Evolutionary conservation across 2,888 invertebrate species (phyloP).

Genomic region (Nephrotoma appendiculata): DNA sequence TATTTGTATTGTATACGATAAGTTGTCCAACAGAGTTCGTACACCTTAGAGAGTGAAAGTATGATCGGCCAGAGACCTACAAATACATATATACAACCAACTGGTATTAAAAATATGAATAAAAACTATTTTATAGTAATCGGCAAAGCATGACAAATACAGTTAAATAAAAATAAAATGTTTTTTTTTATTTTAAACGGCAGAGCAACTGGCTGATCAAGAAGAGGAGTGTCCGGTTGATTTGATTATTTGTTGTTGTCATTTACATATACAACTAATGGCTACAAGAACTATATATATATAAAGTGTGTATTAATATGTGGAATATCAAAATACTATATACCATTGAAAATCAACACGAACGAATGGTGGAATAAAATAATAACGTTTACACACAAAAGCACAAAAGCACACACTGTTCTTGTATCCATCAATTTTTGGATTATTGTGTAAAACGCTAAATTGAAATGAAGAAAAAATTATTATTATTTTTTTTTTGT

Average conservation of each 20-base stretch:
- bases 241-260: background rate
- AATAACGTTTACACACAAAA: background rate
- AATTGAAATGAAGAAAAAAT: background rate
- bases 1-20: slow-evolving; percentile 3
- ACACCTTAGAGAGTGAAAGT: slow-evolving; percentile 35
- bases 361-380: background rate
- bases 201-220: slow-evolving; percentile 1
- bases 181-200: background rate
- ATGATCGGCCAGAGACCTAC: slow-evolving; percentile 34
- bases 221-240: slow-evolving; percentile 3
- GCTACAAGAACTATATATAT: background rate
- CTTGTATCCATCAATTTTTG: background rate
- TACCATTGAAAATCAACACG: background rate
- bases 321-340: background rate
- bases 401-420: background rate
- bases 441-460: background rate
- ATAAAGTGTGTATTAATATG: background rate
- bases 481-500: background rate
- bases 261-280: background rate
- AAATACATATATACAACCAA: slow-evolving; percentile 21
- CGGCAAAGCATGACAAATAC: slow-evolving; percentile 4
- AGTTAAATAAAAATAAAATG: background rate
- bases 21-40: slow-evolving; percentile 23
- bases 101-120: background rate
- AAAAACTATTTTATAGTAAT: background rate